Evolutionary conservation across 2,113 vertebrate species (phyloP).

Genomic region (Apodemus speciosus): DNA sequence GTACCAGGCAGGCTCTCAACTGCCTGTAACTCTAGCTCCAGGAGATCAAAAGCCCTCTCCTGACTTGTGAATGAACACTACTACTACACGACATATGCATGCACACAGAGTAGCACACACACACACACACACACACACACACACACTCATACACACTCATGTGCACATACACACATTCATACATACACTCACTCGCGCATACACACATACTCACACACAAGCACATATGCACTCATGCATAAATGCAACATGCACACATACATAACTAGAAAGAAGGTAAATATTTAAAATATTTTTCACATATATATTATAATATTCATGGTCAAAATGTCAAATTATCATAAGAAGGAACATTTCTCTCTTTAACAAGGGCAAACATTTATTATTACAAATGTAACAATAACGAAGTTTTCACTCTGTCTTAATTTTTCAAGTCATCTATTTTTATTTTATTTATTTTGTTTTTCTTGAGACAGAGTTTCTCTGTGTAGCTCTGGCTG

Average conservation of each 20-base stretch:
- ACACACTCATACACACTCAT: background rate
- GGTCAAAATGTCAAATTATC: background rate
- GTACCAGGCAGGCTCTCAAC: background rate
- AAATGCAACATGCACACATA: background rate
- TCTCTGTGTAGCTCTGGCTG: background rate
- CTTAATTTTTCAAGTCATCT: background rate
- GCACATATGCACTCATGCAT: no score
- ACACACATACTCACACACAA: background rate
- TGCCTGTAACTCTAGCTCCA: no score
- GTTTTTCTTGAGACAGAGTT: background rate
- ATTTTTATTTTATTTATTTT: background rate
- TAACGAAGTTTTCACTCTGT: background rate
- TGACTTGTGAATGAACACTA: background rate
- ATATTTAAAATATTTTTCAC: background rate
- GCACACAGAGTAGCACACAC: background rate
- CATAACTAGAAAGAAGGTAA: background rate
- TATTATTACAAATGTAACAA: background rate
- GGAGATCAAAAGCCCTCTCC: background rate
- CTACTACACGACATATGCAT: no score
- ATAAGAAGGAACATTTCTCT: conserved; percentile 17
- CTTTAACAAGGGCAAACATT: background rate
- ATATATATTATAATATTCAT: background rate
- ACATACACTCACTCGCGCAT: background rate
- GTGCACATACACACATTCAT: background rate
- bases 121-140: background rate